phyloP scores from a whole-genome alignment of 2,888 invertebrate species.

The Leucozona laternaria region DNA sequence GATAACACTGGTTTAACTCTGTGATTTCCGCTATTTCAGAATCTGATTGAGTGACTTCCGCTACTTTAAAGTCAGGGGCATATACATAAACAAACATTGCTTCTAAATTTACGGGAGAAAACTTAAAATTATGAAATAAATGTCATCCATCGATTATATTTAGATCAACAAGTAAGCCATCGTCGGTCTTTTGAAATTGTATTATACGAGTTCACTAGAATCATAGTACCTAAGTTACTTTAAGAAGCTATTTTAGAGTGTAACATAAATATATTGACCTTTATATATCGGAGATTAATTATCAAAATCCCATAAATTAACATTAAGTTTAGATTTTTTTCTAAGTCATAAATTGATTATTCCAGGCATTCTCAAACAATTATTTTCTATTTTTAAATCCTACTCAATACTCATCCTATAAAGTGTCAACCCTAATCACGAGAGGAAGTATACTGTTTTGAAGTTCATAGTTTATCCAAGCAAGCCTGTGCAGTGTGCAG shows the following conservation, averaged over 20 bases:
- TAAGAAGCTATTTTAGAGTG: neutral
- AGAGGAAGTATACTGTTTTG: conserved; percentile 21
- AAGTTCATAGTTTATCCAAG: conserved; percentile 18
- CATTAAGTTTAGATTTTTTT: neutral
- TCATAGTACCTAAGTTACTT: neutral
- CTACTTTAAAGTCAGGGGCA: no score
- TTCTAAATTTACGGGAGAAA: no score
- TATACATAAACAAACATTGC: no score
- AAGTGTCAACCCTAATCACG: conserved; percentile 41
- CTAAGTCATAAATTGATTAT: conserved; percentile 11
- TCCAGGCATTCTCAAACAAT: neutral
- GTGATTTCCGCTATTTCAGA: no score
- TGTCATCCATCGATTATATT: no score
- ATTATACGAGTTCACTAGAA: neutral
- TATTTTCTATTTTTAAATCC: neutral
- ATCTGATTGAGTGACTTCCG: no score
- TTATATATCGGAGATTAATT: neutral
- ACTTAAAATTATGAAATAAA: no score
- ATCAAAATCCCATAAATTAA: neutral
- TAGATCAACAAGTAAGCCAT: no score
- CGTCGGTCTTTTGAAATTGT: no score
- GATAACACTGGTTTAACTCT: no score
- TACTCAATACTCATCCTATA: neutral
- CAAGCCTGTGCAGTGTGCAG: neutral
- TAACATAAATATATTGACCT: neutral